phyloP scores from a whole-genome alignment of 2,113 vertebrate genomes.

The Myiopsitta monachus region DNA sequence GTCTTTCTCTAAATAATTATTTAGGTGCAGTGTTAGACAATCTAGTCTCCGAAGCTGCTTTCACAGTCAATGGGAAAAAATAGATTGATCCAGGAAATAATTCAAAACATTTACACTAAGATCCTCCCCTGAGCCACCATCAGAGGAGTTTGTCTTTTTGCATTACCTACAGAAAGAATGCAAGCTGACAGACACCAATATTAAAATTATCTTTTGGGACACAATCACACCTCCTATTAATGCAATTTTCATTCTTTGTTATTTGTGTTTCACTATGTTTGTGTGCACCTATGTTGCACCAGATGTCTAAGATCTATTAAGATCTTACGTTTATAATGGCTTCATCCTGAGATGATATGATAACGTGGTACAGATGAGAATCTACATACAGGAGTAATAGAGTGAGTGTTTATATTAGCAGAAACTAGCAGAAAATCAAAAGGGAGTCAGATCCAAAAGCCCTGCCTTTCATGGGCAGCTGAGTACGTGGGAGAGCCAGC shows the following conservation, averaged over 20 bases:
- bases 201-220: neutral
- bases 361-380: neutral
- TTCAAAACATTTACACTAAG: neutral
- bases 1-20: neutral
- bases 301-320: neutral
- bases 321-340: neutral
- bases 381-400: neutral
- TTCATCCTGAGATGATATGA: neutral
- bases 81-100: neutral
- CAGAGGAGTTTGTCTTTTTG: neutral
- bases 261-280: neutral
- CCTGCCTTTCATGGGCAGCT: neutral
- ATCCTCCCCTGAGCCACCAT: neutral
- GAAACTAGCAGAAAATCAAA: neutral
- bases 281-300: accelerated
- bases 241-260: neutral
- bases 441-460: neutral
- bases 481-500: neutral
- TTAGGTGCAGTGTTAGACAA: neutral
- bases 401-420: neutral
- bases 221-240: neutral
- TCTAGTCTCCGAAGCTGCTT: neutral
- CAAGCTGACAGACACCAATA: neutral
- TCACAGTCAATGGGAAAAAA: neutral
- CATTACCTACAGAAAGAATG: neutral